Evolutionary conservation across 2,888 invertebrate species (phyloP).

Genomic region (Alloplasta piceator): DNA sequence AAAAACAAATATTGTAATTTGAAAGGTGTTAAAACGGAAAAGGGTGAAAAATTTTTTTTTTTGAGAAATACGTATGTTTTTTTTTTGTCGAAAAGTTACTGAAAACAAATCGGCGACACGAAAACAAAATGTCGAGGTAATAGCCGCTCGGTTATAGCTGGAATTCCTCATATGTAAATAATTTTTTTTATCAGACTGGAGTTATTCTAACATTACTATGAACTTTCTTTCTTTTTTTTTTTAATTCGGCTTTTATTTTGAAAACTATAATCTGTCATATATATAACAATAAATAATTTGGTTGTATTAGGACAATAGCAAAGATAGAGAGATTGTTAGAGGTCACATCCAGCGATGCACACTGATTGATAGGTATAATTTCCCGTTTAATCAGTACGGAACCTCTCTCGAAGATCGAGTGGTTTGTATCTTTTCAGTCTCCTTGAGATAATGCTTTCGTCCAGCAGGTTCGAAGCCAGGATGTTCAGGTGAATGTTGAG

Average conservation of each 20-base stretch:
- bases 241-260: neutral
- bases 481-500: neutral
- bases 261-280: conserved; percentile 11
- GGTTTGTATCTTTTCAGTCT: conserved; percentile 22
- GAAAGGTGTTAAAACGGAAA: no score
- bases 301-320: neutral
- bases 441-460: neutral
- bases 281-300: conserved; percentile 19
- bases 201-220: no score
- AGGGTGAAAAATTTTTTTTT: no score
- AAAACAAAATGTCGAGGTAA: no score
- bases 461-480: neutral
- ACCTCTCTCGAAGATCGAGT: conserved; percentile 2
- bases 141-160: no score
- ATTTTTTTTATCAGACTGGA: no score
- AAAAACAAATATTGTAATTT: no score
- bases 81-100: no score
- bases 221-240: no score
- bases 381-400: neutral
- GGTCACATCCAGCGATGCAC: conserved; percentile 4
- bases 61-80: no score
- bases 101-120: no score
- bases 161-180: no score
- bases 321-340: neutral
- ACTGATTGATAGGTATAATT: neutral